Conservation (phyloP, 2,888 invertebrate genomes). For the Clunio marinus region DNA sequence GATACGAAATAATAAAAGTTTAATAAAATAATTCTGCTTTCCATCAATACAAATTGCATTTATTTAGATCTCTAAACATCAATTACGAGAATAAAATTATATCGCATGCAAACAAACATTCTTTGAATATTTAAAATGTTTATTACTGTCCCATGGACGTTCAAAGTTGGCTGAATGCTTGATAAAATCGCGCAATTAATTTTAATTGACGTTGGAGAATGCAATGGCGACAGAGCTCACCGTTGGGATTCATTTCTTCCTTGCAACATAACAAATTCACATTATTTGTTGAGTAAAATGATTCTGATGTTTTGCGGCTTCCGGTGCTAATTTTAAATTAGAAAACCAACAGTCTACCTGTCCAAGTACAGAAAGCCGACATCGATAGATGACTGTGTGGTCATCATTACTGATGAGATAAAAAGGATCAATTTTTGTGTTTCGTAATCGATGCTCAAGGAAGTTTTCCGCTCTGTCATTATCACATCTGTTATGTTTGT, state of each 20-base stretch:
- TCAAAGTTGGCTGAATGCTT: not conserved
- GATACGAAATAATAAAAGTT: no score
- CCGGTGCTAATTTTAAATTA: not conserved
- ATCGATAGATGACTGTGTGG: no score
- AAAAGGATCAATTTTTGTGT: no score
- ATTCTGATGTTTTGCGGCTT: not conserved
- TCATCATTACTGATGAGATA: no score
- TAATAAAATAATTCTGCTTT: no score
- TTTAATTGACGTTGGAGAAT: no score
- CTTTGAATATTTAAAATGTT: slow-evolving; percentile 6
- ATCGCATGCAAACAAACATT: not conserved
- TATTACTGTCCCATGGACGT: not conserved
- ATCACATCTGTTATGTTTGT: slow-evolving; percentile 7
- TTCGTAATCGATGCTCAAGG: no score
- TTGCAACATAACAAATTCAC: no score
- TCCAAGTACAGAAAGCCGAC: no score
- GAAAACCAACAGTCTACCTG: no score
- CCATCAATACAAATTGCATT: slow-evolving; percentile 8
- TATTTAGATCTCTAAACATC: slow-evolving; percentile 1
- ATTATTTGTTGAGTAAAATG: not conserved
- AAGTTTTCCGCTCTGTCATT: slow-evolving; percentile 12
- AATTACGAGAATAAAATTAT: not conserved
- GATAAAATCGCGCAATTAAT: slow-evolving; percentile 13
- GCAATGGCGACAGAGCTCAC: not conserved
- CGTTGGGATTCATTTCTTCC: not conserved